Evolutionary conservation across 2,888 invertebrate genomes (phyloP), one percentile per base, ranked within the genome.

Genomic region (Silvanus unidentatus): DNA sequence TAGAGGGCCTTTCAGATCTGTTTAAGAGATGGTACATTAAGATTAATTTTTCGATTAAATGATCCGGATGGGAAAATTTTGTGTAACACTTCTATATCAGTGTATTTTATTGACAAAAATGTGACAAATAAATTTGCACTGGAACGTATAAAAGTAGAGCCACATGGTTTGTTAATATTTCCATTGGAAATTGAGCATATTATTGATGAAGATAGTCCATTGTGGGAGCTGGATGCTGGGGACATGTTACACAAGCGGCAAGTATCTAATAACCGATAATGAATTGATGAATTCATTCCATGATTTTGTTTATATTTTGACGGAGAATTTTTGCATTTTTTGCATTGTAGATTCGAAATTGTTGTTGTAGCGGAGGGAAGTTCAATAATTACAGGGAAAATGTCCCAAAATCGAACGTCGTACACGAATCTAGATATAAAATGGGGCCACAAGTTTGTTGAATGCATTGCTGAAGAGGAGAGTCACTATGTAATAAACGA

Each of bases 121-220:
- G 52, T 44, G 10, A 9, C 32, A n/a, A 57, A 58, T 27, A 65
- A 82, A 13, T 82, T 88, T 68, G 82, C 84, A 62, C 86, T 88
- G 60, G 78, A 81, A 53, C 81, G 83, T 60, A 74, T 91, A 47
- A 75, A 80, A 49, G 65, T 85, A 47, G 77, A 78, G 64, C 80
- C 82, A 44, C 78, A 81, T 43, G 80, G 81, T 0, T 80, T 85
- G 15, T 66, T 77, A 13, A 78, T 89, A 32, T 94, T 92, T 89
- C 94, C 94, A 0, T 81, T 88, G 60, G 87, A 88, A 1, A 81
- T 93, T 10, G 84, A 87, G 11, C 94, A 95, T 67, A 77, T 80
- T 39, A 93, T 95, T 48, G 84, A 90, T 62, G 77, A 75, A 11
- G 67, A 71, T 27, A 90, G 89, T 59, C 94, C 94, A 0, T 78